Base-by-base conservation (phyloP, 2,113 vertebrate genomes). In the Carassius carassius region DNA sequence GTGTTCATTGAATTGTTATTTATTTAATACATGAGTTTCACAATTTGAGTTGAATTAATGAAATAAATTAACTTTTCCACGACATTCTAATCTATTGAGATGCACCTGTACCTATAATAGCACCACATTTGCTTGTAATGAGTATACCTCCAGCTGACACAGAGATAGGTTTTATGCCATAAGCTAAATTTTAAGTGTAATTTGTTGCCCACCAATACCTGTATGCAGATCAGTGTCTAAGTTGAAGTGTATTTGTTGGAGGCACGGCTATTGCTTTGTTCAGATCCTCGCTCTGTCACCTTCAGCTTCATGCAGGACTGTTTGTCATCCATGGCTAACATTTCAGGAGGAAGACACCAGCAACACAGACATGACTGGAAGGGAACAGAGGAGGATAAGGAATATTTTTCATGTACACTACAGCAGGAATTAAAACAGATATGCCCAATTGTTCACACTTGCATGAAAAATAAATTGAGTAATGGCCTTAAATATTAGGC, bases 271-370 rank as follows among this genome's bases (percentile, higher is more conserved):
- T 97, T 96, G 94, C 97, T 97, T 92, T 98, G 97, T 58, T 95
- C 94, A 0, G 94, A 94, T 90, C 94, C 95, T 3, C 96, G 95
- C 63, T 98, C 97, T 1, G 96, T 96, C 86, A 94, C 95, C 95
- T 97, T 99, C 89, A 96, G 96, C 94, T 98, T 99, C 90, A 97
- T 92, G 91, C 97, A 98, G 3, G 96, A 97, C 87, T 96, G 97
- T 92, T 98, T 98, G 88, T 98, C 97, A 83, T 98, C 97, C 94
- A 97, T 91, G 86, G 94, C 93, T 90, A 96, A 87, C 89, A 97
- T 96, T 88, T 99, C 97, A 74, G 96, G 95, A 29, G 96, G 95
- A 37, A 97, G 94, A 88, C 96, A 97, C 96, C 98, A 99, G 91
- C 97, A 99, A 88, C 96, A 98, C 83, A 99, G 92, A 87, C 97